Conservation (phyloP, 1,140 invertebrate genomes). For the Bombus confusus region DNA sequence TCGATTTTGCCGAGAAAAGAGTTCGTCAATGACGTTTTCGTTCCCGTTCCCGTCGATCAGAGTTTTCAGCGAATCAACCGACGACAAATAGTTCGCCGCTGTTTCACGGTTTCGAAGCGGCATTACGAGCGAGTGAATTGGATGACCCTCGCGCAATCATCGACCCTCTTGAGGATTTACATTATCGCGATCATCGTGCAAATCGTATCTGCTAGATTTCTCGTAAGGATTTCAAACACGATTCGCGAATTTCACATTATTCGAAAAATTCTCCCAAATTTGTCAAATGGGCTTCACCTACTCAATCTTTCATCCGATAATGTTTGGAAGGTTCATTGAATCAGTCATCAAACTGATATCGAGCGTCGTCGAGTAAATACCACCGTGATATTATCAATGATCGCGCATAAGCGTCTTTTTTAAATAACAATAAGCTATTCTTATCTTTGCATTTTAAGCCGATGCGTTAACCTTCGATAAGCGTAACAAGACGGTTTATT, state of each 20-base stretch:
- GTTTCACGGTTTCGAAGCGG: constrained; percentile 43
- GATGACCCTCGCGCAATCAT: constrained; percentile 48
- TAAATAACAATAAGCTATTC: neutral
- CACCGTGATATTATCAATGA: constrained; percentile 5
- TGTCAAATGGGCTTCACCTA: too few relatives aligned
- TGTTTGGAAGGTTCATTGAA: neutral
- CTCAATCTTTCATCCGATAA: neutral
- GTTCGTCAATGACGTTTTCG: neutral
- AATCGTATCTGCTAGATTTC: neutral
- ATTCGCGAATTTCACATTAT: neutral
- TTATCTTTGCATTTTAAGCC: constrained; percentile 2
- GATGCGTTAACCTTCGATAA: constrained; percentile 13
- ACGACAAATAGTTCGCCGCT: constrained; percentile 1
- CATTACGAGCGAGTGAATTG: constrained; percentile 44
- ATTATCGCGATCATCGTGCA: constrained; percentile 4
- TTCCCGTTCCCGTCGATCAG: neutral
- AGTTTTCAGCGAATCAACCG: constrained; percentile 6
- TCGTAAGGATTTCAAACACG: neutral
- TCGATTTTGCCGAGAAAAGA: neutral
- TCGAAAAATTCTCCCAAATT: too few relatives aligned
- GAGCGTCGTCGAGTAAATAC: neutral
- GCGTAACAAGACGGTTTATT: neutral
- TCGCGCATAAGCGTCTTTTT: neutral
- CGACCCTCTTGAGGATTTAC: constrained; percentile 47
- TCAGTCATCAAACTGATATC: neutral